A percentile compares a stretch with the other conserved stretches of the same genome.
These are phyloP conservation scores for Ploceus nigricollis DNA, from an alignment of 2,113 vertebrate species.

Conservation along the genomic window DNA sequence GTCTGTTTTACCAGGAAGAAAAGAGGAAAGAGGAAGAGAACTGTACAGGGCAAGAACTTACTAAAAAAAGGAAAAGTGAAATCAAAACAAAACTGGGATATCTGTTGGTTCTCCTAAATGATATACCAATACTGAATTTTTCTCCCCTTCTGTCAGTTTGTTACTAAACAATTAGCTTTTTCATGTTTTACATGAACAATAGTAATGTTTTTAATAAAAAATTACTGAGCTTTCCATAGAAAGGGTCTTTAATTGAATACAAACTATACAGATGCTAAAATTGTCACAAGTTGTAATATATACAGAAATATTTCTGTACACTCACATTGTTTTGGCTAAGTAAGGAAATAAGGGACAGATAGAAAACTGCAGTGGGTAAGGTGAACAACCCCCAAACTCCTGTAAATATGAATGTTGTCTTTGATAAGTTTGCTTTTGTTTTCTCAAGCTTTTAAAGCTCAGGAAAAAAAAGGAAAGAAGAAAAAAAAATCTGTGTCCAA, in stretches of 20 bases:
- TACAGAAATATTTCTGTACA: conserved; percentile 75
- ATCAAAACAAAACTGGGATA: background rate
- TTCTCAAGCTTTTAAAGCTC: conserved; percentile 54
- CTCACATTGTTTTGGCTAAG: conserved; percentile 75
- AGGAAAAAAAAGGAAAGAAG: background rate
- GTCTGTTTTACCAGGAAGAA: conserved; percentile 12
- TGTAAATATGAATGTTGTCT: background rate
- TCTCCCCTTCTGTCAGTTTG: conserved; percentile 58
- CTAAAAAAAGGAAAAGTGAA: background rate
- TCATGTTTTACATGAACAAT: conserved; percentile 82
- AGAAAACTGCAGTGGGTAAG: conserved; percentile 43
- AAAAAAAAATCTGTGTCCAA: background rate
- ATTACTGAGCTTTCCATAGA: conserved; percentile 81
- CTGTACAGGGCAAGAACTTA: conserved; percentile 19
- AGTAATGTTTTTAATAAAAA: conserved; percentile 79
- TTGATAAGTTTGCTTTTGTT: conserved; percentile 27
- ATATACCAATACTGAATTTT: conserved; percentile 30
- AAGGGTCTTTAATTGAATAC: conserved; percentile 76
- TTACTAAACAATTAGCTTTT: conserved; percentile 63
- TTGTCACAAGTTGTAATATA: conserved; percentile 64
- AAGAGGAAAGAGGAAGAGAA: conserved; percentile 30
- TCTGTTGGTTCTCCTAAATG: conserved; percentile 43
- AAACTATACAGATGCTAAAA: conserved; percentile 77
- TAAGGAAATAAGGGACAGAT: conserved; percentile 62
- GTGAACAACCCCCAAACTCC: background rate